Evolutionary conservation across 2,888 invertebrate genomes (phyloP), one percentile per base, ranked within the genome.

Genomic region (Diarsia mendica): DNA sequence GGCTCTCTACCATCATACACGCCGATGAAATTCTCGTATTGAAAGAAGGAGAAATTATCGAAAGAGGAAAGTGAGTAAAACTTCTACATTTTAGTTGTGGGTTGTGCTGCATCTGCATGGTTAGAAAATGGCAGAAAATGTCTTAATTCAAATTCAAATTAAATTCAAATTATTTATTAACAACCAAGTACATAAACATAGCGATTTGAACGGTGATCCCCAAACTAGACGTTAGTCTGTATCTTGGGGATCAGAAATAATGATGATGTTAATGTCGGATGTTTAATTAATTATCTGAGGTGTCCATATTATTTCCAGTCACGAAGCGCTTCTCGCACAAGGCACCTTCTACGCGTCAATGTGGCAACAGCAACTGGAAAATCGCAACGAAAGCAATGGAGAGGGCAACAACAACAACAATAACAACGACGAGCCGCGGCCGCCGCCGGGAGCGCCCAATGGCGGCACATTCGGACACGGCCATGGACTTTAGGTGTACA

Each of bases 11-110:
- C 0, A 97, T 99, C 77, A 98, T 99, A 84, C 98, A 99, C 93
- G 99, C 99, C 0, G 98, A 99, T 95, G 98, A 99, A 94, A 99
- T 99, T 89, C 95, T 99, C 10, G 99, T 99, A 1, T 94, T 99
- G 58, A 98, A 98, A 90, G 98, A 99, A 3, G 99, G 99, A 3
- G 97, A 98, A 92, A 99, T 99, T 84, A 97, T 98, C 4, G 99
- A 99, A 94, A 97, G 98, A 81, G 99, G 99, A 93, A 98, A 97
- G 96, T 96, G 71, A 94, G 96, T 94, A 83, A 18, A 51, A 75
- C 44, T 28, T 28, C 28, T 28, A 23, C 18, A 23, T 20, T 65
- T 65, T 28, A 20, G 28, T 28, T 65, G 18, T 39, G 39, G 39
- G 39, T 39, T 39, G 39, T 8, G 39, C 28, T 28, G 28, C 28